These are phyloP conservation scores for Eulithis testata DNA, from an alignment of 2,888 invertebrate genomes.

Conservation along the genomic window DNA sequence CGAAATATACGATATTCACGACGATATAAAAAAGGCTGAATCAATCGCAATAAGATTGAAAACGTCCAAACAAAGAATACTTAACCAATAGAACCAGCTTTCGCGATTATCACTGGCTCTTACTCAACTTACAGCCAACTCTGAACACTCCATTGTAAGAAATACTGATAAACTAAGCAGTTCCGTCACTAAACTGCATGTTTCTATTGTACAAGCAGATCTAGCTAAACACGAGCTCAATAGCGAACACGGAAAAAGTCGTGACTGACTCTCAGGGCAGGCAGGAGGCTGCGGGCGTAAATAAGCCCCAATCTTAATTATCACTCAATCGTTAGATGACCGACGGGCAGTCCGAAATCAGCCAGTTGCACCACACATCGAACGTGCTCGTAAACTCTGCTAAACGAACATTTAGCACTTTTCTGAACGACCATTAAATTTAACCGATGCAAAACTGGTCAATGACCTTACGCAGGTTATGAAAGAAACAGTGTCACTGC, in stretches of 20 bases:
- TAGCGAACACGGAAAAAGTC: constrained; percentile 79
- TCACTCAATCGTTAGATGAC: constrained; percentile 82
- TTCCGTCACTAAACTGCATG: constrained; percentile 28
- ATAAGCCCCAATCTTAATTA: constrained; percentile 83
- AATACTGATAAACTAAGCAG: constrained; percentile 12
- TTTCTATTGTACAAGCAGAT: constrained; percentile 45
- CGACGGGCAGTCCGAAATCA: constrained; percentile 77
- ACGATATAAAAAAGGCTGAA: too few relatives aligned
- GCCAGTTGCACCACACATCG: constrained; percentile 45
- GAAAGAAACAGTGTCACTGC: too few relatives aligned
- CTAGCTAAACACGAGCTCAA: constrained; percentile 68
- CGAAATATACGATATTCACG: too few relatives aligned
- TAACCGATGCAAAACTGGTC: constrained; percentile 1
- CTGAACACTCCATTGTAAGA: constrained; percentile 11
- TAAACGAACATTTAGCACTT: constrained; percentile 1
- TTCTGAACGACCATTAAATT: background rate
- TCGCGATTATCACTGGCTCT: background rate
- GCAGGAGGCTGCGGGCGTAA: constrained; percentile 80
- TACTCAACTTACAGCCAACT: constrained; percentile 5
- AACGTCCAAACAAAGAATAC: background rate
- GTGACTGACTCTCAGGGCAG: constrained; percentile 78
- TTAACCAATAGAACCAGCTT: background rate
- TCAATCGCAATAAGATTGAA: too few relatives aligned
- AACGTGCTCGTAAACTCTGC: background rate
- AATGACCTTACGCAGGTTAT: background rate